Evolutionary conservation across 2,797 vertebrate genomes (phyloP).

Genomic region (Ispidina lecontei): DNA sequence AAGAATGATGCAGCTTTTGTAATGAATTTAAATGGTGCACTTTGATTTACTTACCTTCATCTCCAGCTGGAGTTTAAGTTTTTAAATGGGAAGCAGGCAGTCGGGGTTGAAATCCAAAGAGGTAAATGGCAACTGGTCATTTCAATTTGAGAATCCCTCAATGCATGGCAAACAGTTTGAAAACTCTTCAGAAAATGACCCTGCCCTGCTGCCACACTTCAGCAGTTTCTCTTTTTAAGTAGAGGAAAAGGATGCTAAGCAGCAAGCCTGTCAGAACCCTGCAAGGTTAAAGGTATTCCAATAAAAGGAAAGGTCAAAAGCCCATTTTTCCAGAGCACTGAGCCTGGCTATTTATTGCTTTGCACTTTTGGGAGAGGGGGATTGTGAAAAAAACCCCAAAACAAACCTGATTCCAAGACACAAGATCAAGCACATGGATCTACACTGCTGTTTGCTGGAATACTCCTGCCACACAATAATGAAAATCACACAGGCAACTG

Average conservation of each 20-base stretch:
- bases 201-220: not conserved
- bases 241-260: not conserved
- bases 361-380: not conserved
- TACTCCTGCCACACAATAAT: not conserved
- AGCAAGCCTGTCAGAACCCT: not conserved
- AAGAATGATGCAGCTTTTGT: not conserved
- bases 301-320: slow-evolving; percentile 28
- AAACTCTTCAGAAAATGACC: not conserved
- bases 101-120: not conserved
- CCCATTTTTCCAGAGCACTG: not conserved
- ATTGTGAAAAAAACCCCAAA: not conserved
- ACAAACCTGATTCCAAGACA: not conserved
- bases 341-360: slow-evolving; percentile 5
- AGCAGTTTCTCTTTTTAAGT: not conserved
- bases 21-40: not conserved
- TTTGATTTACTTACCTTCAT: not conserved
- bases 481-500: not conserved
- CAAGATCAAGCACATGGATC: not conserved
- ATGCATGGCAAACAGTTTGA: not conserved
- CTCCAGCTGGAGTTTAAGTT: not conserved
- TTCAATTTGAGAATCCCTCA: not conserved
- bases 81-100: not conserved
- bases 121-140: not conserved
- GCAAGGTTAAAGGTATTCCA: slow-evolving; percentile 2
- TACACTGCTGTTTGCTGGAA: not conserved